phyloP scores from a whole-genome alignment of 2,888 invertebrate genomes.

The Conus canariensis region DNA sequence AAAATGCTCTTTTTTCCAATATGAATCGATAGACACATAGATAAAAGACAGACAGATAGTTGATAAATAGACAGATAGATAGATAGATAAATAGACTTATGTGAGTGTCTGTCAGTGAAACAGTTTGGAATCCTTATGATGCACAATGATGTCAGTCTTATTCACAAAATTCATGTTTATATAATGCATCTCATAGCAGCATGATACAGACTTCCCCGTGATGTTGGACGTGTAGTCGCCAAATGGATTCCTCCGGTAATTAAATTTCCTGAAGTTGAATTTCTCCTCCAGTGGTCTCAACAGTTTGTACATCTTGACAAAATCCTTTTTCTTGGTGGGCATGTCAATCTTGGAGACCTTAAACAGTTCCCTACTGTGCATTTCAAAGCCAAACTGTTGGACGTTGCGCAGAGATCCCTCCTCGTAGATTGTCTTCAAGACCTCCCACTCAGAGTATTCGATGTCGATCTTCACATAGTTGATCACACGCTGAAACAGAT shows the following conservation, averaged over 20 bases:
- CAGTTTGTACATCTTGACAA: constrained; percentile 62
- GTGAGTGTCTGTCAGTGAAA: constrained; percentile 43
- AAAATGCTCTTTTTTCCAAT: no score
- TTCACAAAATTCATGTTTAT: constrained; percentile 66
- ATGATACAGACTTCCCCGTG: constrained; percentile 54
- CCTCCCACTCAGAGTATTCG: constrained; percentile 77
- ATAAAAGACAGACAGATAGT: no score
- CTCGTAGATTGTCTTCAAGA: constrained; percentile 58
- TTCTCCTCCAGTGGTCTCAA: constrained; percentile 61
- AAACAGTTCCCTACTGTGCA: constrained; percentile 63
- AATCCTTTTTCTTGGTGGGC: constrained; percentile 57
- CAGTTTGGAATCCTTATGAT: constrained; percentile 46
- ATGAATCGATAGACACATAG: no score
- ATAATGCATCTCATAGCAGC: constrained; percentile 70
- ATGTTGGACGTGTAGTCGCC: constrained; percentile 60
- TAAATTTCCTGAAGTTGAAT: constrained; percentile 65
- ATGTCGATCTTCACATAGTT: constrained; percentile 78
- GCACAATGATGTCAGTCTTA: constrained; percentile 41
- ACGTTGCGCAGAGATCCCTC: constrained; percentile 64
- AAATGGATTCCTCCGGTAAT: constrained; percentile 68
- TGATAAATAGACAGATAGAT: no score
- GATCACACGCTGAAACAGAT: constrained; percentile 68
- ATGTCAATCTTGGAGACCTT: constrained; percentile 46
- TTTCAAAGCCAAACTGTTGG: constrained; percentile 71
- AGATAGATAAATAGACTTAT: no score